These are phyloP conservation scores for Microtus oregoni DNA, from an alignment of 2,113 vertebrate genomes.

Conservation along the genomic window DNA sequence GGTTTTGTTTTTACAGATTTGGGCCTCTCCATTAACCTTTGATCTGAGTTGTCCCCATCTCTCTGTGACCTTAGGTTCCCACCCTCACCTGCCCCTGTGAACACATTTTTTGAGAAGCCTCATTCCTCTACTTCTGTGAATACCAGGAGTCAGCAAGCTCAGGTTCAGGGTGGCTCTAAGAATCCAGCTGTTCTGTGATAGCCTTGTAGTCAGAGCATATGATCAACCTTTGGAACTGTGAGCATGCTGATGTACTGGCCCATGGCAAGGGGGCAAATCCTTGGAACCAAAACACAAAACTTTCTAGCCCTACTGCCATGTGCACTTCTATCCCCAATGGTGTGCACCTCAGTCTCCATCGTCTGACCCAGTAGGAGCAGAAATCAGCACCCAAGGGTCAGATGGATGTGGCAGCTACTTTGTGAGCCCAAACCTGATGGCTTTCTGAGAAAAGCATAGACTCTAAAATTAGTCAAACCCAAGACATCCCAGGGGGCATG, in stretches of 20 bases:
- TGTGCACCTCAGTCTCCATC: neutral
- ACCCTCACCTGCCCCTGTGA: neutral
- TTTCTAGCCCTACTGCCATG: neutral
- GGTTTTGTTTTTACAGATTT: neutral
- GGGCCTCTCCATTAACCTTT: neutral
- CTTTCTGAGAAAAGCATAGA: neutral
- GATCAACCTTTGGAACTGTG: neutral
- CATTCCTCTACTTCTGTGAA: neutral
- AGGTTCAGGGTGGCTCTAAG: neutral
- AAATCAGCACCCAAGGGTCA: neutral
- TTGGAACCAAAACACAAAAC: neutral
- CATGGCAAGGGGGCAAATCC: neutral
- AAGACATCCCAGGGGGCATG: neutral
- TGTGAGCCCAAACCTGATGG: neutral
- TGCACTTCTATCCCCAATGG: no score
- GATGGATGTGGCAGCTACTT: no score
- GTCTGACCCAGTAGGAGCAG: neutral
- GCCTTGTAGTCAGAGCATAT: neutral
- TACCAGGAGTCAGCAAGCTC: no score
- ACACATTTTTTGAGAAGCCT: neutral
- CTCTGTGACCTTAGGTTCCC: neutral
- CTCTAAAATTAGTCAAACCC: neutral
- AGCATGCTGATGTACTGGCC: neutral
- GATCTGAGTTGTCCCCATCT: neutral
- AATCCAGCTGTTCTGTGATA: neutral